These are phyloP conservation scores for Lethrus apterus DNA, from an alignment of 1,140 invertebrate genomes.

Conservation along the genomic window DNA sequence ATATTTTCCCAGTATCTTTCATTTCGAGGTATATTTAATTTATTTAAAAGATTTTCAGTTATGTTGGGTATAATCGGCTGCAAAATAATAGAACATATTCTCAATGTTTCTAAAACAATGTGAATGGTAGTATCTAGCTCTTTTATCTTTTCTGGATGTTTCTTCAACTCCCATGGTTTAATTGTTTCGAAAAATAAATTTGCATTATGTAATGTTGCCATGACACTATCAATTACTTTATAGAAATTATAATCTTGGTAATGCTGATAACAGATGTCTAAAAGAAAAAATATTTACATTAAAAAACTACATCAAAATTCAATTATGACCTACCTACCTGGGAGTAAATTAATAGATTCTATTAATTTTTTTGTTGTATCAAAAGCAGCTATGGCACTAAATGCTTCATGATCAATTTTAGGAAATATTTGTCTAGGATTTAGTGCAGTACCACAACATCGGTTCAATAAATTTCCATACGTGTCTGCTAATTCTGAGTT, in stretches of 20 bases:
- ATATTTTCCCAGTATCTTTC: constrained; percentile 49
- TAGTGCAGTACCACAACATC: constrained; percentile 66
- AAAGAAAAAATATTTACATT: constrained; percentile 21
- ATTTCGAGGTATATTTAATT: constrained; percentile 49
- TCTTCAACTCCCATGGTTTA: constrained; percentile 81
- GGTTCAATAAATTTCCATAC: constrained; percentile 82
- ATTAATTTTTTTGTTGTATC: constrained; percentile 49
- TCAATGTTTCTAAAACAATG: constrained; percentile 74
- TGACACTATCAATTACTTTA: constrained; percentile 70
- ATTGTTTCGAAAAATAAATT: constrained; percentile 82
- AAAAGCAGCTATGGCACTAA: constrained; percentile 40
- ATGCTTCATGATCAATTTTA: constrained; percentile 43
- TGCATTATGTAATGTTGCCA: constrained; percentile 62
- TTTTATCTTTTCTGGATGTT: constrained; percentile 40
- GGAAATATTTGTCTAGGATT: constrained; percentile 76
- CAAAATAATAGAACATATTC: constrained; percentile 69
- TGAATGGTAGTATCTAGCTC: constrained; percentile 69
- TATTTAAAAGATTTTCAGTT: constrained; percentile 56
- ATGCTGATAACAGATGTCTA: constrained; percentile 51
- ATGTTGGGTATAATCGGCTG: constrained; percentile 79
- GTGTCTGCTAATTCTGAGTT: constrained; percentile 92
- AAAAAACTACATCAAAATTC: constrained; percentile 18
- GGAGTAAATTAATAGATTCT: constrained; percentile 47
- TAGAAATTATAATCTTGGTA: constrained; percentile 79
- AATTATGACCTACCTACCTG: constrained; percentile 43